Conservation (phyloP, 2,888 invertebrate species). For the Chaetoderma sp. region DNA sequence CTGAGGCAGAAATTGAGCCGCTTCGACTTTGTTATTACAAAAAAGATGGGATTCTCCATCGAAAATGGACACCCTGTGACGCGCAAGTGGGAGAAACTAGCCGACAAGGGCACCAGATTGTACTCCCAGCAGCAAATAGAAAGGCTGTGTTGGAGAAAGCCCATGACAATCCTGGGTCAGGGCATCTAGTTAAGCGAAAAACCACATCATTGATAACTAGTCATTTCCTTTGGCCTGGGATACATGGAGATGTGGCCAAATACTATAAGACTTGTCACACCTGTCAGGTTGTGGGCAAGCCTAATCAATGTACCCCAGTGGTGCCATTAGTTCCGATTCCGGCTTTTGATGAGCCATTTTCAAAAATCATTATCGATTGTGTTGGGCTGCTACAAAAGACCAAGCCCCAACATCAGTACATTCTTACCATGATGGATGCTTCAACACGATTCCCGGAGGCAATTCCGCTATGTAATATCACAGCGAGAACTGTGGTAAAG, state of each 20-base stretch:
- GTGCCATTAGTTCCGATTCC: slow-evolving; percentile 16
- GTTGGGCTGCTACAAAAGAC: slow-evolving; percentile 19
- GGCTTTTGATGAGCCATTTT: slow-evolving; percentile 17
- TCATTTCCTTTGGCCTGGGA: slow-evolving; percentile 12
- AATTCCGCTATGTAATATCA: slow-evolving; percentile 16
- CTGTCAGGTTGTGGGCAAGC: slow-evolving; percentile 14
- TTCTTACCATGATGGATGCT: slow-evolving; percentile 20
- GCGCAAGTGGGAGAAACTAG: slow-evolving; percentile 6
- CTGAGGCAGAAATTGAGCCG: neutral
- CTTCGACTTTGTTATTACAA: slow-evolving; percentile 5
- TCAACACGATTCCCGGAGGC: slow-evolving; percentile 21
- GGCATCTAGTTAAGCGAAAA: slow-evolving; percentile 14
- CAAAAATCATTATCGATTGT: neutral
- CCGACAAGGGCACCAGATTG: neutral
- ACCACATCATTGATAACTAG: neutral
- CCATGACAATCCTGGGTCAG: slow-evolving; percentile 5
- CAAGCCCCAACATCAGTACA: slow-evolving; percentile 6
- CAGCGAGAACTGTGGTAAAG: neutral
- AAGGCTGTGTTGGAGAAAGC: no score
- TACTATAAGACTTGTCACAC: slow-evolving; percentile 16
- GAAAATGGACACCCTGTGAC: slow-evolving; percentile 14
- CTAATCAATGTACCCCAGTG: neutral
- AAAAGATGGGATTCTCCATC: slow-evolving; percentile 7
- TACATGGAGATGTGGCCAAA: slow-evolving; percentile 11
- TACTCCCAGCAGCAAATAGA: no score